phyloP scores from a whole-genome alignment of 2,888 invertebrate species.

The Leucophenga maculata region DNA sequence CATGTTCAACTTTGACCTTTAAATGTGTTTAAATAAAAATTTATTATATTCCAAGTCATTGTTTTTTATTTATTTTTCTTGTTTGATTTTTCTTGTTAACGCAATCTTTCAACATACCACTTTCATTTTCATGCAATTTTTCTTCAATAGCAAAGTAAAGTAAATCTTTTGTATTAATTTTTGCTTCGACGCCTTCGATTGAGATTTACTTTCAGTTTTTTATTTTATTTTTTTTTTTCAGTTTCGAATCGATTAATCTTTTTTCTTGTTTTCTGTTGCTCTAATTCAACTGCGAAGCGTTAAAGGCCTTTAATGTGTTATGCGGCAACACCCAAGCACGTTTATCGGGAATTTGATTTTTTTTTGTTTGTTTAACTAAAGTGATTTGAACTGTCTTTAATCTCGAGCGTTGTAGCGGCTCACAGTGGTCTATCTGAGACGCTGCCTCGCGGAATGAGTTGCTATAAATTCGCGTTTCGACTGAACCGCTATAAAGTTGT shows the following conservation, averaged over 20 bases:
- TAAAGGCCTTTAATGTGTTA: conserved; percentile 1
- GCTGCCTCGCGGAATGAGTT: conserved; percentile 40
- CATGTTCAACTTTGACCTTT: conserved; percentile 54
- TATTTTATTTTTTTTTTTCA: conserved; percentile 43
- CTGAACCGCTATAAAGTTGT: conserved; percentile 65
- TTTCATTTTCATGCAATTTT: conserved; percentile 52
- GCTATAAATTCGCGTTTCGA: conserved; percentile 59
- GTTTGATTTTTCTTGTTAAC: conserved; percentile 7
- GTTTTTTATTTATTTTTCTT: conserved; percentile 4
- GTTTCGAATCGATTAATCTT: conserved; percentile 16
- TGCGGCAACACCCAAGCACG: conserved; percentile 9
- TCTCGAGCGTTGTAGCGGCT: background rate
- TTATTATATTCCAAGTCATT: background rate
- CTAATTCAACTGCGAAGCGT: too few species aligned
- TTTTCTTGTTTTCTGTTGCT: too few species aligned
- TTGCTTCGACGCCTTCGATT: conserved; percentile 44
- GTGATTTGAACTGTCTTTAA: background rate
- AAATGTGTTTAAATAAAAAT: conserved; percentile 19
- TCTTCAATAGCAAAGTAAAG: conserved; percentile 44
- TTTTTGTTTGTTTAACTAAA: too few species aligned
- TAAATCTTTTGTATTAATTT: conserved; percentile 50
- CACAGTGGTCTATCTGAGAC: background rate
- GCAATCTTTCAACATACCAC: conserved; percentile 53
- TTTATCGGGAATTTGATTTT: conserved; percentile 13
- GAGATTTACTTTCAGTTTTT: conserved; percentile 60